A percentile compares a stretch with the other conserved stretches of the same genome.
Evolutionary conservation across 1,140 invertebrate genomes (phyloP).

Genomic region (Meloidogyne hapla): DNA sequence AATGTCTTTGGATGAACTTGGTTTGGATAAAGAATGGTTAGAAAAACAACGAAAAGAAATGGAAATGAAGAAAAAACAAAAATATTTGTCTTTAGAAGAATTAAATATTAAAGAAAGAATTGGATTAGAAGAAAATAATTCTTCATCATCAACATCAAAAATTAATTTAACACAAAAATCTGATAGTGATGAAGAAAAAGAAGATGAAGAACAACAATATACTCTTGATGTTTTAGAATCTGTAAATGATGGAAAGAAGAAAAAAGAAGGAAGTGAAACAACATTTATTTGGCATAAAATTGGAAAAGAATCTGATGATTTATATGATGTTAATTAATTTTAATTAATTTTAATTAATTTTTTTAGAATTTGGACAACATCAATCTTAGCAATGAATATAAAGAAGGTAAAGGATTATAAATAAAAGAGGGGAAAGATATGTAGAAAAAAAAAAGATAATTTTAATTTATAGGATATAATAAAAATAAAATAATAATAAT

Average conservation of each 20-base stretch:
- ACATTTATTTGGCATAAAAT: too few relatives aligned
- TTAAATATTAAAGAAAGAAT: too few relatives aligned
- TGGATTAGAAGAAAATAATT: too few relatives aligned
- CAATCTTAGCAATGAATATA: background rate
- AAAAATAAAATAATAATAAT: too few relatives aligned
- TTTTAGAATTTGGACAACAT: background rate
- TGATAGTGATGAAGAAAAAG: background rate
- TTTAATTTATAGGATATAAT: too few relatives aligned
- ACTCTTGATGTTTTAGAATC: background rate
- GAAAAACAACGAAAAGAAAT: background rate
- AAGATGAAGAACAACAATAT: background rate
- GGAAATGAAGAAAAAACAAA: background rate
- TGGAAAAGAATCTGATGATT: background rate
- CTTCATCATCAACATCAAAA: too few relatives aligned
- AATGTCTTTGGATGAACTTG: conserved; percentile 2
- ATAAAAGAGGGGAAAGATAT: background rate
- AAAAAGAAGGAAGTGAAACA: background rate
- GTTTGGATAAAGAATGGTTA: background rate
- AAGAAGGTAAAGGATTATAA: background rate
- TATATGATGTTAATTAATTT: background rate
- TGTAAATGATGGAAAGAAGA: background rate
- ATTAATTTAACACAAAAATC: too few relatives aligned
- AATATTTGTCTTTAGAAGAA: too few relatives aligned
- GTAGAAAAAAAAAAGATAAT: background rate
- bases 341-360: background rate